phyloP scores from a whole-genome alignment of 1,140 invertebrate genomes.

The Brachionus paranguensis region DNA sequence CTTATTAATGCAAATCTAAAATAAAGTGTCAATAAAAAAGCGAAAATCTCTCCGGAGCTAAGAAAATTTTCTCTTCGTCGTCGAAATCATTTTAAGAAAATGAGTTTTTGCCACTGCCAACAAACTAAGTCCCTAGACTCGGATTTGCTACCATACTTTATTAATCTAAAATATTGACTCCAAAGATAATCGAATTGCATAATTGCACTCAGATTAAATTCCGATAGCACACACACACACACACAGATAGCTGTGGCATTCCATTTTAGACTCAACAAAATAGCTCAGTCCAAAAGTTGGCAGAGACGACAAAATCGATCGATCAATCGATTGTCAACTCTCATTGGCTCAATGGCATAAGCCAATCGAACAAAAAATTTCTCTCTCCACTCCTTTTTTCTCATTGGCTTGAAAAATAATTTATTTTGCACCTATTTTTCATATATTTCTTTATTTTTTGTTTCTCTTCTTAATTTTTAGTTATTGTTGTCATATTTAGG shows the following conservation, averaged over 20 bases:
- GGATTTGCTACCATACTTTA: not conserved
- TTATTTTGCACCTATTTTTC: not conserved
- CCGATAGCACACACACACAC: not conserved
- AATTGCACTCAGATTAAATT: not conserved
- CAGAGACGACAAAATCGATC: not conserved
- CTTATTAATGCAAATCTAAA: slow-evolving; percentile 15
- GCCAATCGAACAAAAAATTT: not conserved
- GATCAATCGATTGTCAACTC: not conserved
- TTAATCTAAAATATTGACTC: not conserved
- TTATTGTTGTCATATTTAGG: not conserved
- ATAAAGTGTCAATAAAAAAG: not conserved
- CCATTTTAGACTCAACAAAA: not conserved
- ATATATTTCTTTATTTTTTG: not conserved
- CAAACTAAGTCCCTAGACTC: not conserved
- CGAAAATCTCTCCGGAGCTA: not conserved
- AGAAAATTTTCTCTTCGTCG: not conserved
- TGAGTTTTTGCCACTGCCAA: not conserved
- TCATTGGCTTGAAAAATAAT: not conserved
- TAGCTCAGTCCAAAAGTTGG: not conserved
- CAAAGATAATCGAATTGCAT: not conserved
- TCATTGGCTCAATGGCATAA: not conserved
- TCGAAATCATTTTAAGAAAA: slow-evolving; percentile 16
- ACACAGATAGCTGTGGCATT: not conserved
- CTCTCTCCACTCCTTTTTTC: not conserved
- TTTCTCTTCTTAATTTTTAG: slow-evolving; percentile 3